These are phyloP conservation scores for Sarcophaga subvicina DNA, from an alignment of 2,888 invertebrate genomes.

Conservation along the genomic window DNA sequence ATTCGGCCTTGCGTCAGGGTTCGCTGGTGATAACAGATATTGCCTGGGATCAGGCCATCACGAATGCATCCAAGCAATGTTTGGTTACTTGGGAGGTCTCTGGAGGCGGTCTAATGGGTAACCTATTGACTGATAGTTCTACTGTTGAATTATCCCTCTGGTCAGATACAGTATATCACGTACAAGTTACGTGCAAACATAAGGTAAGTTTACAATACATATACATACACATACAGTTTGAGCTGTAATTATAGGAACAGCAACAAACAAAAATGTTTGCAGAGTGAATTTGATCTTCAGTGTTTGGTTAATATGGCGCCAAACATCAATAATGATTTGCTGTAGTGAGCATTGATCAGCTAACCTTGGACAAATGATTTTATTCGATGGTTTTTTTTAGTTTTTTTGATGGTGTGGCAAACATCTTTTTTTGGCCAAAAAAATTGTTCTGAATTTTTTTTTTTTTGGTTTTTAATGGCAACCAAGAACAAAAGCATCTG, in stretches of 20 bases:
- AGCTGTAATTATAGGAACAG: not conserved
- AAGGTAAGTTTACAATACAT: conserved; percentile 74
- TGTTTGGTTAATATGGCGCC: conserved; percentile 18
- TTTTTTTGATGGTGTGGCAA: conserved; percentile 46
- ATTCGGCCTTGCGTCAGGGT: conserved; percentile 76
- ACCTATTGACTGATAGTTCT: conserved; percentile 91
- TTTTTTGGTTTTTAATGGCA: not conserved
- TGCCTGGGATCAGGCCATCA: conserved; percentile 77
- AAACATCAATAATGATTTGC: conserved; percentile 35
- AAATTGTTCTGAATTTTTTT: conserved; percentile 22
- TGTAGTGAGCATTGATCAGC: conserved; percentile 24
- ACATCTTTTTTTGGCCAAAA: conserved; percentile 53
- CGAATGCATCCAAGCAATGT: conserved; percentile 83
- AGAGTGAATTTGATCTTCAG: not conserved
- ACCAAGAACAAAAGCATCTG: conserved; percentile 43
- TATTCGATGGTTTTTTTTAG: conserved; percentile 6
- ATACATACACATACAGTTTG: not conserved
- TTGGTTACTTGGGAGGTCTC: conserved; percentile 93
- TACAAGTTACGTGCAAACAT: conserved; percentile 85
- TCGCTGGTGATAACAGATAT: conserved; percentile 77
- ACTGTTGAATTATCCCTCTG: conserved; percentile 90
- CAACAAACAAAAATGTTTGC: not conserved
- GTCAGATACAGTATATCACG: conserved; percentile 91
- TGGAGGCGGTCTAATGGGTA: conserved; percentile 91
- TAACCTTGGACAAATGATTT: conserved; percentile 48